Evolutionary conservation across 1,140 invertebrate species (phyloP), one percentile per base, ranked within the genome.

Genomic region (Drosophila pseudoobscura): DNA sequence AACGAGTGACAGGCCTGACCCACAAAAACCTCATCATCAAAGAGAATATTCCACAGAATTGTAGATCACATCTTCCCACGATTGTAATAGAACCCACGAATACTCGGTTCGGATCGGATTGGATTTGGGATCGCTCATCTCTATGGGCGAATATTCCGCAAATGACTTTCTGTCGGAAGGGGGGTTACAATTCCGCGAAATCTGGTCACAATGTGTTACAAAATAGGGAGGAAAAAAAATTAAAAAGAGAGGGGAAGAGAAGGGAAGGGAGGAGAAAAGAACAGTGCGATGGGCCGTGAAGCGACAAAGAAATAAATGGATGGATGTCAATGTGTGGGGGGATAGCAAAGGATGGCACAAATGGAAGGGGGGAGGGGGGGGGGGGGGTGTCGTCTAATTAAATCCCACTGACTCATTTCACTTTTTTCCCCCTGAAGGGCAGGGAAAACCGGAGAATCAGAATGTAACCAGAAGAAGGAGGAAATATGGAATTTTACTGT

Each of bases 201-300:
- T 87, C 75, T 88, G 82, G 64, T 62, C 78, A 87, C 82, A 87
- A 87, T 85, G 78, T 85, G 82, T 75, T 80, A 75, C 82, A 82
- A 74, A 80, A 60, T 64, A 58, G 46, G 52, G 51, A 39, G 35
- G 35, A 39, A 39, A 39, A 39, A 3, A 13, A 13, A 39, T 11
- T 13, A 9, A 39, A 11, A 4, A 35, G 31, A 8, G 8, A 8
- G 9, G 31, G 2, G 2, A 3, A 8, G 35, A 2, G 3, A 11
- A 5, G 9, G 11, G 11, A 11, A 35, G 31, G 31, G 31, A 46
- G 47, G 50, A 57, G n/a, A 7, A 43, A 8, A 71, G 39, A 53
- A 59, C 50, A 74, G 53, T 45, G 62, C 52, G 55, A 75, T 75
- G 73, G 73, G 72, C 51, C 72, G 46, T 75, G 50, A 68, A 75